Evolutionary conservation across 2,888 invertebrate genomes (phyloP).

Genomic region (Sesamia inferens): DNA sequence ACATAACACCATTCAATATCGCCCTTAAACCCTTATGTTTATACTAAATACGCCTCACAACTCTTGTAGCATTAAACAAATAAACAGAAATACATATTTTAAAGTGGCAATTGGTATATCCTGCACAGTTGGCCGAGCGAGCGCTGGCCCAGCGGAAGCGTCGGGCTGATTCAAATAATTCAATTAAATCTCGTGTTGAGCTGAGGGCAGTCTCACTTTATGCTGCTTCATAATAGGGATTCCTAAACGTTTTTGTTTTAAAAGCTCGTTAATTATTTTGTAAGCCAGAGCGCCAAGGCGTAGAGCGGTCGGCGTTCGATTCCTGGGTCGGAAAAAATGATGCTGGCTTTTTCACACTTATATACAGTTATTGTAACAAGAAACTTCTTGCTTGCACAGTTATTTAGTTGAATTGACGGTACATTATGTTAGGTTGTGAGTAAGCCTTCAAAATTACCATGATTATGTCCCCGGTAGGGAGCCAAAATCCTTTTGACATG

Average conservation of each 20-base stretch:
- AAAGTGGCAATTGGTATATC: constrained; percentile 87
- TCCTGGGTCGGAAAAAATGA: background rate
- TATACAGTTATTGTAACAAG: background rate
- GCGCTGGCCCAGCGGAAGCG: constrained; percentile 82
- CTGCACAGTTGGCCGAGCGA: constrained; percentile 76
- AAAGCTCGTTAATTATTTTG: constrained; percentile 24
- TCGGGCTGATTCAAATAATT: constrained; percentile 89
- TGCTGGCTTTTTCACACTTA: background rate
- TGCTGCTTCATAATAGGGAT: constrained; percentile 80
- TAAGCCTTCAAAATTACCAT: background rate
- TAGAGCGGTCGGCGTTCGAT: constrained; percentile 9
- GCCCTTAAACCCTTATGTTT: constrained; percentile 22
- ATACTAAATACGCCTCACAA: constrained; percentile 25
- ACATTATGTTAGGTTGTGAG: background rate
- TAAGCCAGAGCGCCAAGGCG: background rate
- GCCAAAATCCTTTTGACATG: background rate
- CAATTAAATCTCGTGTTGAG: constrained; percentile 85
- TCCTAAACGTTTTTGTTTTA: constrained; percentile 56
- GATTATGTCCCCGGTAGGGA: background rate
- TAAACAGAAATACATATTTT: constrained; percentile 79
- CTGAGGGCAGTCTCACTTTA: constrained; percentile 83
- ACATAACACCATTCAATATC: constrained; percentile 29
- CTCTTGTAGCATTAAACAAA: constrained; percentile 46
- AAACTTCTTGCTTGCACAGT: background rate
- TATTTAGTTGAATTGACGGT: background rate